These are phyloP conservation scores for human (Homo sapiens) DNA, from an alignment of 2,113 vertebrate genomes.

Conservation along the genomic window DNA sequence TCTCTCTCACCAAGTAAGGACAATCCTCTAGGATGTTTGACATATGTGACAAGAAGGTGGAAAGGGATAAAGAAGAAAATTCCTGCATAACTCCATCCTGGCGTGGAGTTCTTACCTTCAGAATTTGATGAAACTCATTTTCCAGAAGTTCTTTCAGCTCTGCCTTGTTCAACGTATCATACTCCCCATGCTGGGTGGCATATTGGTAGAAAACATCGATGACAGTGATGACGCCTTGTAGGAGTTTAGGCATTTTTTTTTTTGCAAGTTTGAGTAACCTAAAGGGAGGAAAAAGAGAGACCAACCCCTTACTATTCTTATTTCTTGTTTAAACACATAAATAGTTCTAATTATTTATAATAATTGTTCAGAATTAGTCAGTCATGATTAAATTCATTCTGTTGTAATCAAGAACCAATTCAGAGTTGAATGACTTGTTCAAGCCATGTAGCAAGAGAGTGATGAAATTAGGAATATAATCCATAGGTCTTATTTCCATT, in stretches of 20 bases:
- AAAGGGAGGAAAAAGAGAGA: not conserved
- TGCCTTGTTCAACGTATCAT: conserved; percentile 66
- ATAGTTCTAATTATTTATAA: conserved; percentile 4
- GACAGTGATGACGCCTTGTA: conserved; percentile 78
- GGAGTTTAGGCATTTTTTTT: conserved; percentile 79
- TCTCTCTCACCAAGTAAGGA: not conserved
- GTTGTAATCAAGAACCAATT: conserved; percentile 26
- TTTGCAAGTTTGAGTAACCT: conserved; percentile 70
- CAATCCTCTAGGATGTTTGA: not conserved
- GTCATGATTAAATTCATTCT: conserved; percentile 39
- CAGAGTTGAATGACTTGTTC: conserved; percentile 51
- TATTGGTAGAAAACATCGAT: conserved; percentile 75
- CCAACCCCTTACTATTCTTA: not conserved
- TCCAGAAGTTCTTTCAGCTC: conserved; percentile 79
- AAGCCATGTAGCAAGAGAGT: conserved; percentile 50
- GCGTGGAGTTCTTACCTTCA: conserved; percentile 69
- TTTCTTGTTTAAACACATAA: conserved; percentile 25
- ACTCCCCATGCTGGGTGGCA: conserved; percentile 36
- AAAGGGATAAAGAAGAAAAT: not conserved
- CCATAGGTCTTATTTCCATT: not conserved
- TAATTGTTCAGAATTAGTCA: conserved; percentile 35
- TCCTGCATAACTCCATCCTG: not conserved
- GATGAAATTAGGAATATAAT: conserved; percentile 27
- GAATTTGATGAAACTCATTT: conserved; percentile 75
- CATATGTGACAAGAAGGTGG: not conserved